Evolutionary conservation across 2,797 vertebrate genomes (phyloP).

Genomic region (Pangasius sanitwongsei): DNA sequence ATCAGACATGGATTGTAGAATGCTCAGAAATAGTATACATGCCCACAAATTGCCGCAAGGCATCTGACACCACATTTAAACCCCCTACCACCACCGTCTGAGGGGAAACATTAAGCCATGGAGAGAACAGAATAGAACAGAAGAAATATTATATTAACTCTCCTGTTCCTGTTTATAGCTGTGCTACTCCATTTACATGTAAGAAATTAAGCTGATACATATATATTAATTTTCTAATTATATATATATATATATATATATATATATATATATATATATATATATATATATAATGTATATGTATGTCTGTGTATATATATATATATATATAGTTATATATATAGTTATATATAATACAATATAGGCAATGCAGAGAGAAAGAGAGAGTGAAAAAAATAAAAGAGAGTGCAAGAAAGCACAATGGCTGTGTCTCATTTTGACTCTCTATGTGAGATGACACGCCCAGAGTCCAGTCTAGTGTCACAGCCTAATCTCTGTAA

Average conservation of each 20-base stretch:
- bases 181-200: not conserved
- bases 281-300: no score
- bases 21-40: constrained; percentile 53
- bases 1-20: constrained; percentile 69
- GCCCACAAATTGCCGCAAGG: constrained; percentile 80
- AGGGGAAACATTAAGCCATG: not conserved
- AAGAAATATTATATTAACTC: not conserved
- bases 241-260: not conserved
- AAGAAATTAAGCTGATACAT: not conserved
- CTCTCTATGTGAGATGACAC: constrained; percentile 80
- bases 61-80: constrained; percentile 79
- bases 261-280: no score
- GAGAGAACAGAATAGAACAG: constrained; percentile 44
- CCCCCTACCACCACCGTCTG: constrained; percentile 55
- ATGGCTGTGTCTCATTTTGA: constrained; percentile 73
- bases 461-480: constrained; percentile 80
- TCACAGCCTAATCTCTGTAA: constrained; percentile 87
- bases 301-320: no score
- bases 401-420: constrained; percentile 60
- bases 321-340: not conserved
- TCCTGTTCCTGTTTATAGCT: not conserved
- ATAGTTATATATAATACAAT: no score
- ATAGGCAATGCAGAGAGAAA: not conserved
- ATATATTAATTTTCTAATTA: not conserved
- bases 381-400: constrained; percentile 62